A percentile compares a stretch with the other conserved stretches of the same genome.
These are phyloP conservation scores for Trisateles emortualis DNA, from an alignment of 2,888 invertebrate species.

Conservation along the genomic window DNA sequence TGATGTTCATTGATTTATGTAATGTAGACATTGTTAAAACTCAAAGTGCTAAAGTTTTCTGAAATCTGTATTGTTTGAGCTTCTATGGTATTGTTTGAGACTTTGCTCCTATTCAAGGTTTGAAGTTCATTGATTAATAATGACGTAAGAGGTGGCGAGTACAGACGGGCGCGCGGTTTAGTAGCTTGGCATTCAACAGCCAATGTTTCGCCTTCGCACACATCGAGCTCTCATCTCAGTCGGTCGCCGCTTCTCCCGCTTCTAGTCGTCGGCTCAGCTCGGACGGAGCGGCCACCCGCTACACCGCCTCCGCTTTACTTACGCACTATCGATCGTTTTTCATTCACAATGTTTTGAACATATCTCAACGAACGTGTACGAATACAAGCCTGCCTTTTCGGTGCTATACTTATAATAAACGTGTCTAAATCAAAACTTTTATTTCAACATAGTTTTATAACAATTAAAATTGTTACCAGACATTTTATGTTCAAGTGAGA, in stretches of 20 bases:
- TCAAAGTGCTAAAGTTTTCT: background rate
- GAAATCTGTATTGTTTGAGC: background rate
- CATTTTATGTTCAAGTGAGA: constrained; percentile 21
- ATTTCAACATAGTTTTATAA: constrained; percentile 19
- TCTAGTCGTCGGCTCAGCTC: constrained; percentile 39
- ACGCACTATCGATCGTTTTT: constrained; percentile 56
- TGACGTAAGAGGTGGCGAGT: constrained; percentile 39
- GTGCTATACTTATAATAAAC: constrained; percentile 47
- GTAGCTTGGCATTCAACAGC: constrained; percentile 19
- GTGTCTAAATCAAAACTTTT: constrained; percentile 19
- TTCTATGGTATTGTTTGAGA: background rate
- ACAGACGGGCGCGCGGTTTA: constrained; percentile 16
- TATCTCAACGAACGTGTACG: constrained; percentile 39
- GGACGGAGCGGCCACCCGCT: constrained; percentile 36
- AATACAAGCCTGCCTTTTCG: constrained; percentile 55
- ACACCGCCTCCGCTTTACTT: constrained; percentile 18
- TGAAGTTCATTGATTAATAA: constrained; percentile 59
- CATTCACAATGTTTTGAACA: constrained; percentile 66
- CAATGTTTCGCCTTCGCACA: constrained; percentile 13
- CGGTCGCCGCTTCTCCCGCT: constrained; percentile 45
- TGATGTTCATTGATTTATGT: too few species aligned
- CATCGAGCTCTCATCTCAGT: constrained; percentile 13
- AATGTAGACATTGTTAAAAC: too few species aligned
- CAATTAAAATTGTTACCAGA: constrained; percentile 17
- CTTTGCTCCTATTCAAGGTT: constrained; percentile 52